A percentile compares a stretch with the other conserved stretches of the same genome.
These are phyloP conservation scores for Diadophis punctatus DNA, from an alignment of 2,113 vertebrate species.

Conservation along the genomic window DNA sequence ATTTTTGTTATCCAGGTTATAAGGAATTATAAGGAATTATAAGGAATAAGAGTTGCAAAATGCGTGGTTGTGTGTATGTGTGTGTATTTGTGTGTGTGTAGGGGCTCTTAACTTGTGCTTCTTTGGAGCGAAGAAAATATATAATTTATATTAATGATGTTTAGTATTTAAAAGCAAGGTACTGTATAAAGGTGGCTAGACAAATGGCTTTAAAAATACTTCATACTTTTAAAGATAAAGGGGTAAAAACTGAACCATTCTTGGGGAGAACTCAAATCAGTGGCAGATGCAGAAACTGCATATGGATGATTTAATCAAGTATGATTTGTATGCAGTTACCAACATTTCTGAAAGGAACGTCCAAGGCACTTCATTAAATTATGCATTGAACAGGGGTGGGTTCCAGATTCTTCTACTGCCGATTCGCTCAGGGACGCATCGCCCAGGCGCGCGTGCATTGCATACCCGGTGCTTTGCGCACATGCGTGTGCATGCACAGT, in stretches of 20 bases:
- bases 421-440: too few species aligned
- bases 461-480: too few species aligned
- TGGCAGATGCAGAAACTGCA: not conserved
- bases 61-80: not conserved
- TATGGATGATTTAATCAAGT: not conserved
- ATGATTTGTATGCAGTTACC: not conserved
- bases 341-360: not conserved
- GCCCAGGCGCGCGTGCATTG: too few species aligned
- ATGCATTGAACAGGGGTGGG: not conserved
- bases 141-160: not conserved
- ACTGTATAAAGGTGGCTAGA: not conserved
- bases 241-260: not conserved
- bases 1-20: not conserved
- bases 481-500: too few species aligned
- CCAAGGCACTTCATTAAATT: not conserved
- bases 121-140: not conserved
- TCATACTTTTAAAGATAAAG: not conserved
- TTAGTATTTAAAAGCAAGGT: not conserved
- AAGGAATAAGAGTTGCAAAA: not conserved
- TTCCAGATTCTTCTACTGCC: too few species aligned
- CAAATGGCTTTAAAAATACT: not conserved
- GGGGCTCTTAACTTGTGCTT: not conserved
- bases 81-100: not conserved
- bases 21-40: too few species aligned
- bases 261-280: not conserved